Evolutionary conservation across 2,113 vertebrate species (phyloP).

Genomic region (Mola mola): DNA sequence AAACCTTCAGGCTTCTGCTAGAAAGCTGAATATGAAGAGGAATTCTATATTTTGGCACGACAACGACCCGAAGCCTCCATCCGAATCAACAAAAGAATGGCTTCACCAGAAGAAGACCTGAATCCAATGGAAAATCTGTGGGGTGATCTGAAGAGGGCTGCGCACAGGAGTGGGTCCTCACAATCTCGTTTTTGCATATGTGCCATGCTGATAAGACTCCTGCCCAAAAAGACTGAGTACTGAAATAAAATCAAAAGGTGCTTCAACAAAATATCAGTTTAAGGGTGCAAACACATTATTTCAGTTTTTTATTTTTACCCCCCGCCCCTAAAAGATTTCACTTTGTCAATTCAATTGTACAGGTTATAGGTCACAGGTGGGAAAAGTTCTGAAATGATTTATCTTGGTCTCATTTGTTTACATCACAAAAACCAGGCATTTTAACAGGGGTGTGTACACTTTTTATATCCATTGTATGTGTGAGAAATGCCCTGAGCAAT

Average conservation of each 20-base stretch:
- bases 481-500: too few species aligned
- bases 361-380: too few species aligned
- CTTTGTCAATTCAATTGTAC: too few species aligned
- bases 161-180: too few species aligned
- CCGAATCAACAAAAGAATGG: not conserved
- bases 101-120: not conserved
- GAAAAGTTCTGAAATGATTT: too few species aligned
- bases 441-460: not conserved
- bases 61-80: too few species aligned
- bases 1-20: not conserved
- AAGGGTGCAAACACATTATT: too few species aligned
- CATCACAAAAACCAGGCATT: too few species aligned
- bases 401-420: too few species aligned
- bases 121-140: not conserved
- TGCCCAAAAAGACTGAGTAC: not conserved
- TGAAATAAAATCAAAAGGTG: not conserved
- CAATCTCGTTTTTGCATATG: not conserved
- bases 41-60: not conserved
- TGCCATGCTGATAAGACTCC: not conserved
- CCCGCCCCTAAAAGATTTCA: too few species aligned
- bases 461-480: too few species aligned
- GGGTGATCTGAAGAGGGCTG: not conserved
- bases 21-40: not conserved
- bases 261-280: not conserved
- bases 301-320: too few species aligned